Base-by-base conservation (phyloP, 1,140 invertebrate genomes). In the Holcopasites calliopsidis region DNA sequence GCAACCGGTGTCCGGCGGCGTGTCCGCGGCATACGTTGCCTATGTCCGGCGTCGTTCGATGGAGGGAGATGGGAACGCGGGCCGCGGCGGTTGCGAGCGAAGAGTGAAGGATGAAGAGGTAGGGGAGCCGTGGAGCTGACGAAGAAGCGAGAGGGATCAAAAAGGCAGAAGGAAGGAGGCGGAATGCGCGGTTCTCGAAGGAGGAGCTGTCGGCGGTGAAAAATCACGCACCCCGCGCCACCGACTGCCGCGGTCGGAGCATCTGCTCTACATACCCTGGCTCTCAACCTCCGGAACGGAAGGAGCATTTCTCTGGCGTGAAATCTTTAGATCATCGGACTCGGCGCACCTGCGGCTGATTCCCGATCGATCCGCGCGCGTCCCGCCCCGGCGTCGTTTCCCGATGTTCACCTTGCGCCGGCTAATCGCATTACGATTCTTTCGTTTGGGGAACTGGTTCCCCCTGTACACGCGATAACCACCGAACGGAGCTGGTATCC, bases 221-320 rank as follows among this genome's bases (percentile, higher is more conserved):
- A 89, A 89, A 89, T 89, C 87, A 88, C 82, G 85, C 87, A 88
- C 81, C 84, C 85, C 78, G n/a, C n/a, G 83, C 84, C 69, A 79
- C 85, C 80, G n/a, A 83, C 69, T 82, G 72, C 80, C 77, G 73
- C 58, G 65, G 77, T 75, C 80, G 79, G 71, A 87, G 85, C 88
- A 88, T 89, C 88, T 89, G 88, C 88, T 89, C 88, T 88, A 89
- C 87, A 89, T 88, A 88, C 84, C 82, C 87, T 78, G 87, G 86
- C 86, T 88, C 88, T 89, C 88, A 88, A 88, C 88, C 80, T 84
- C 28, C 35, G 6, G 8, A 16, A 3, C 2, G 11, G 44, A n/a
- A n/a, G 5, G 26, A n/a, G 31, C 58, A 44, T 57, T 33, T 38
- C 64, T 65, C 38, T 68, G 72, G 60, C 55, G 60, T 49, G 49